These are phyloP conservation scores for Columba janthina DNA, from an alignment of 2,113 vertebrate species.

Conservation along the genomic window DNA sequence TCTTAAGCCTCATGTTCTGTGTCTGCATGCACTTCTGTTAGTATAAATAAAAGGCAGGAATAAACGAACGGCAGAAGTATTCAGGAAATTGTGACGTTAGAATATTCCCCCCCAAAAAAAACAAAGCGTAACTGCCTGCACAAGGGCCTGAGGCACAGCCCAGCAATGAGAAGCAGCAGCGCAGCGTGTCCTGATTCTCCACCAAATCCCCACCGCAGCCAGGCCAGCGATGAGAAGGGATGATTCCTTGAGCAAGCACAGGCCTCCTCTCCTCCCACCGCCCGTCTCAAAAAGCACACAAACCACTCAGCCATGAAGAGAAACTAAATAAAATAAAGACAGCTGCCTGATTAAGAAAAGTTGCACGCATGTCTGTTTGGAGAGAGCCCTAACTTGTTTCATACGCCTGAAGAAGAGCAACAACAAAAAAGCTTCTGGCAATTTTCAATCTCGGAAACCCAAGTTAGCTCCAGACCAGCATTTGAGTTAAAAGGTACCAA, in stretches of 20 bases:
- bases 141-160: neutral
- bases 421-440: neutral
- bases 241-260: neutral
- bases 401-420: neutral
- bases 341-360: neutral
- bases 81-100: slow-evolving; percentile 29
- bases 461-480: neutral
- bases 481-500: neutral
- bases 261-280: neutral
- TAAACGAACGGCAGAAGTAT: slow-evolving; percentile 10
- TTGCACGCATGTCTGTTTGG: neutral
- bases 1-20: slow-evolving; percentile 35
- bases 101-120: neutral
- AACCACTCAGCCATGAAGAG: neutral
- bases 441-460: neutral
- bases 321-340: neutral
- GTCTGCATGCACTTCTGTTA: slow-evolving; percentile 31
- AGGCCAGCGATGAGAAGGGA: rapidly evolving
- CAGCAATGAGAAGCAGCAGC: neutral
- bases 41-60: slow-evolving; percentile 35
- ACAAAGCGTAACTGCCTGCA: neutral
- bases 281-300: neutral
- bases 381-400: neutral
- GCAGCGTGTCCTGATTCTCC: neutral
- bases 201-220: neutral